Conservation (phyloP, 2,888 invertebrate genomes). For the Orthosia cruda region DNA sequence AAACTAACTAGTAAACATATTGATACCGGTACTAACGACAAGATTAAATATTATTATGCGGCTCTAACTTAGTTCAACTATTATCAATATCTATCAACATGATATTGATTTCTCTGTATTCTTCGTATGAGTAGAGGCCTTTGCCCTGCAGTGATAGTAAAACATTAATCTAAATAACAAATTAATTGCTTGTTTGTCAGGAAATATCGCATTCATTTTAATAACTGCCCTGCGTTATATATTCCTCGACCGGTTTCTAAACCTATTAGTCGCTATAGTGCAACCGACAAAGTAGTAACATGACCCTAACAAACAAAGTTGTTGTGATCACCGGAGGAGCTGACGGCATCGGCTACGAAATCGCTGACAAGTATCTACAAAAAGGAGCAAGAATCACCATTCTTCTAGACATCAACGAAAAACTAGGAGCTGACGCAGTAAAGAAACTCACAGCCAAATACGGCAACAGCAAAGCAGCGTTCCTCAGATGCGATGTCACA, state of each 20-base stretch:
- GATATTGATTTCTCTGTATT: no score
- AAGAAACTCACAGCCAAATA: slow-evolving; percentile 84
- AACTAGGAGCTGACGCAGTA: slow-evolving; percentile 81
- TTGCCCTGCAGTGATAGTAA: background rate
- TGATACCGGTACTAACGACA: background rate
- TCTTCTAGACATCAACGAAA: slow-evolving; percentile 78
- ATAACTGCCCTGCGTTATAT: slow-evolving; percentile 33
- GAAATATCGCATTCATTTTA: slow-evolving; percentile 28
- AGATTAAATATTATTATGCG: background rate
- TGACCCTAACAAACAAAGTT: slow-evolving; percentile 69
- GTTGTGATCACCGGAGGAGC: slow-evolving; percentile 89
- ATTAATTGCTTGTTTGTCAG: slow-evolving; percentile 52
- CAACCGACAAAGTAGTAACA: slow-evolving; percentile 32
- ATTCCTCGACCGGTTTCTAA: background rate
- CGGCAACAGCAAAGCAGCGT: slow-evolving; percentile 85
- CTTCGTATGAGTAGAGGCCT: no score
- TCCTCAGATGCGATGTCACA: slow-evolving; percentile 90
- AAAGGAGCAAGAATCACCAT: slow-evolving; percentile 79
- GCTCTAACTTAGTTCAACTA: background rate
- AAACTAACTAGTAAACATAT: slow-evolving; percentile 3
- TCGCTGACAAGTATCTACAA: slow-evolving; percentile 84
- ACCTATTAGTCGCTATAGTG: slow-evolving; percentile 20
- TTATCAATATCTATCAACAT: slow-evolving; percentile 15
- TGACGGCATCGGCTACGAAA: slow-evolving; percentile 88
- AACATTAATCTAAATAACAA: slow-evolving; percentile 33